These are phyloP conservation scores for Lophotis ruficrista DNA, from an alignment of 2,113 vertebrate genomes.

Conservation along the genomic window DNA sequence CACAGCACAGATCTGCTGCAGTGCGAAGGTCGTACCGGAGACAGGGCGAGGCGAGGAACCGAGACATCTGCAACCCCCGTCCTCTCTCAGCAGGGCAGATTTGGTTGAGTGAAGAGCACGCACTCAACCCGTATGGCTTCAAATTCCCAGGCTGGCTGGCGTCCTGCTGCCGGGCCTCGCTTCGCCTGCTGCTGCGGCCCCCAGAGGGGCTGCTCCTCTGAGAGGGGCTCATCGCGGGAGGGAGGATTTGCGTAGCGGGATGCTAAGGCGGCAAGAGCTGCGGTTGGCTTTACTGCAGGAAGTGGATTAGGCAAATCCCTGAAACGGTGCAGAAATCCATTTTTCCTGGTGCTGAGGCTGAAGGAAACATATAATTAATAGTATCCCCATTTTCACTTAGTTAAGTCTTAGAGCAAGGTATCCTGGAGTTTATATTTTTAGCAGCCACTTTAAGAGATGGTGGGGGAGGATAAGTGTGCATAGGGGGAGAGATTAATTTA, in stretches of 20 bases:
- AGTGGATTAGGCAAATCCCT: slow-evolving; percentile 45
- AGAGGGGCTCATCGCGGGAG: not conserved
- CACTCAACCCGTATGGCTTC: not conserved
- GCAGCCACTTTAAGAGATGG: slow-evolving; percentile 75
- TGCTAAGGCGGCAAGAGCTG: not conserved
- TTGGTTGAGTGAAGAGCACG: not conserved
- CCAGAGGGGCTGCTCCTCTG: not conserved
- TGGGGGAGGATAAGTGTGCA: slow-evolving; percentile 46
- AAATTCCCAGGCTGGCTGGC: fast-evolving
- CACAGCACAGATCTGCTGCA: not conserved
- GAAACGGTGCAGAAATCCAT: slow-evolving; percentile 43
- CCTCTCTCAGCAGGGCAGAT: not conserved
- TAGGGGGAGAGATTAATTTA: slow-evolving; percentile 79
- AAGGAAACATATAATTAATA: slow-evolving; percentile 72
- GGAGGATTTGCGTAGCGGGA: not conserved
- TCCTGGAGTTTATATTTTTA: slow-evolving; percentile 81
- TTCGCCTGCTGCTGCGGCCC: not conserved
- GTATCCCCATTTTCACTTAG: slow-evolving; percentile 63
- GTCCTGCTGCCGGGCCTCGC: not conserved
- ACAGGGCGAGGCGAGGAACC: fast-evolving
- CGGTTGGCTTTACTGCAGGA: slow-evolving; percentile 36
- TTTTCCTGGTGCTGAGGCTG: slow-evolving; percentile 55
- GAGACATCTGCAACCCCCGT: not conserved
- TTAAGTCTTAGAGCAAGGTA: slow-evolving; percentile 74
- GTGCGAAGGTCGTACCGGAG: not conserved